Evolutionary conservation across 2,797 vertebrate species (phyloP).

Genomic region (Halcyon leucocephala): DNA sequence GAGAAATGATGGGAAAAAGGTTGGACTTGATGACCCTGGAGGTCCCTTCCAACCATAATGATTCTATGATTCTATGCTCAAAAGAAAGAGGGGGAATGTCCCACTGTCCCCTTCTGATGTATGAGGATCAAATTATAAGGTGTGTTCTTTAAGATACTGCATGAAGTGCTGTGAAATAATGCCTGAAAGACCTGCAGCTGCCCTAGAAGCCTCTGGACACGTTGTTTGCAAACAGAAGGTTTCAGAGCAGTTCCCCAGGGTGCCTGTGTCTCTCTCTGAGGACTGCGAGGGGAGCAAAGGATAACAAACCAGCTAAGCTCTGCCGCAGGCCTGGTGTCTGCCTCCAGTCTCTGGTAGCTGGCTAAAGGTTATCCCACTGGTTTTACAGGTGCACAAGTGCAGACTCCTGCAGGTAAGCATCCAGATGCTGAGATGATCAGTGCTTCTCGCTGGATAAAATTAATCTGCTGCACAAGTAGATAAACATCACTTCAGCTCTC

Average conservation of each 20-base stretch:
- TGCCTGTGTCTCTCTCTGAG: neutral
- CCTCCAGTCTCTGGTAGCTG: neutral
- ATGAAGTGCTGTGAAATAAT: neutral
- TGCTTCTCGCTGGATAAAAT: neutral
- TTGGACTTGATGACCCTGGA: neutral
- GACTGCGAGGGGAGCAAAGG: neutral
- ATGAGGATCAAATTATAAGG: neutral
- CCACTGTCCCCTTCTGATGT: neutral
- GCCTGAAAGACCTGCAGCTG: neutral
- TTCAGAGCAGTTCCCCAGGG: neutral
- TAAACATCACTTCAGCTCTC: neutral
- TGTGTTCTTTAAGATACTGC: neutral
- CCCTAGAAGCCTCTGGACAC: neutral
- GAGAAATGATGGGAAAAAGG: no score
- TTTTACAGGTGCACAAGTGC: neutral
- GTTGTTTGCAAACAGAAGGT: neutral
- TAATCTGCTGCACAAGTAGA: neutral
- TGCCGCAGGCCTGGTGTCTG: neutral
- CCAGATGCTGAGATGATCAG: neutral
- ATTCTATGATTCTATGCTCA: neutral
- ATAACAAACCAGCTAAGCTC: neutral
- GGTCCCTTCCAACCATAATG: no score
- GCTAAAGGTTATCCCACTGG: neutral
- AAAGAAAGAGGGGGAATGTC: neutral
- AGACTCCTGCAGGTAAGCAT: neutral